Evolutionary conservation across 2,113 vertebrate species (phyloP).

Genomic region (Spizaetus ornatus): DNA sequence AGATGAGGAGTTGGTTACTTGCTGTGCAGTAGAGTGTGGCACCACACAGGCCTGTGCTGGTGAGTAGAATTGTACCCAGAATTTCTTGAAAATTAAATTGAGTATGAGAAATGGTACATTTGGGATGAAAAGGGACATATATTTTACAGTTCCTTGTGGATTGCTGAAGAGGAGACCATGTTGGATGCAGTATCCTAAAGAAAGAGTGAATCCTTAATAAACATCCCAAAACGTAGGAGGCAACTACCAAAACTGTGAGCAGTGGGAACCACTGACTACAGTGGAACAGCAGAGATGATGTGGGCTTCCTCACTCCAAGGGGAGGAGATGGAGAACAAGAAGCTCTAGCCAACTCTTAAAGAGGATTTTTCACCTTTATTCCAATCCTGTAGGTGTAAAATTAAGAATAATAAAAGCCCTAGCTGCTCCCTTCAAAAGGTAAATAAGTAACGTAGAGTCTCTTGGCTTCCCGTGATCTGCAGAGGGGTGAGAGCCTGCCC

Average conservation of each 20-base stretch:
- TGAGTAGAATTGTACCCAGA: background rate
- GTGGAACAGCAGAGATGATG: background rate
- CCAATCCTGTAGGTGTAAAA: constrained; percentile 19
- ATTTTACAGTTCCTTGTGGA: background rate
- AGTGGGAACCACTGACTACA: background rate
- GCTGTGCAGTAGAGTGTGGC: background rate
- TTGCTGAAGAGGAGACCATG: background rate
- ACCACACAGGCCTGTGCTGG: background rate
- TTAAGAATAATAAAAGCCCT: background rate
- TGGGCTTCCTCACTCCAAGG: background rate
- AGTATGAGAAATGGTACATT: background rate
- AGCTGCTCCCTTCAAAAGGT: background rate
- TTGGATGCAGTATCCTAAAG: background rate
- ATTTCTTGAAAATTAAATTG: background rate
- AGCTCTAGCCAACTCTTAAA: background rate
- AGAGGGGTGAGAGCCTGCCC: background rate
- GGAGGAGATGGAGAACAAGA: background rate
- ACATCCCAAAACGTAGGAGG: background rate
- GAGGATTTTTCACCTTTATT: constrained; percentile 2
- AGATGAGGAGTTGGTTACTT: background rate
- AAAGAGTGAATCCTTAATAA: background rate
- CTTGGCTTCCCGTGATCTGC: background rate
- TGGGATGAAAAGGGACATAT: background rate
- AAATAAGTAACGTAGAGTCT: constrained; percentile 10
- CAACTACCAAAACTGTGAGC: background rate